A percentile compares a stretch with the other conserved stretches of the same genome.
phyloP scores from a whole-genome alignment of 2,888 invertebrate genomes.

The Unio pictorum region DNA sequence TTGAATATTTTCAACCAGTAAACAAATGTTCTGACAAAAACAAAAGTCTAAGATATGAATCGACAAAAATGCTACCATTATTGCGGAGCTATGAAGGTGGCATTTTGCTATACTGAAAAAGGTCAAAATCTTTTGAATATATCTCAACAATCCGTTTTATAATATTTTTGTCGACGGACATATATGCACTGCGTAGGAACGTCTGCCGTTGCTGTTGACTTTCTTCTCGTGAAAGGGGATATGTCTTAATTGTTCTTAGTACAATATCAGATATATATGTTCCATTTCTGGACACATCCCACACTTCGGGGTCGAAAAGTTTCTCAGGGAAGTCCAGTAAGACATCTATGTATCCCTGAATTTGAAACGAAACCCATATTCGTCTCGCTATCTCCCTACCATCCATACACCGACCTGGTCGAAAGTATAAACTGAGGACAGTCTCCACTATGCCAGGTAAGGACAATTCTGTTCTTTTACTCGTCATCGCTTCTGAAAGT shows the following conservation, averaged over 20 bases:
- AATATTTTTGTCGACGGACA: background rate
- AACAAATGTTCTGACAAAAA: no score
- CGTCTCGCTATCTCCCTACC: background rate
- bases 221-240: background rate
- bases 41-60: no score
- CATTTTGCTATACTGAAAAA: background rate
- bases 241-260: background rate
- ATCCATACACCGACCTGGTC: background rate
- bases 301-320: no score
- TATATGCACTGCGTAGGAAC: background rate
- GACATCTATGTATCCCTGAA: constrained; percentile 2
- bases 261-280: background rate
- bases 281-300: background rate
- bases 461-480: background rate
- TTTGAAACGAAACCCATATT: constrained; percentile 2
- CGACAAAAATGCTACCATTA: no score
- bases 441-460: constrained; percentile 3
- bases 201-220: background rate
- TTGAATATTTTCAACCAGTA: no score
- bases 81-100: background rate
- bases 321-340: background rate
- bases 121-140: background rate
- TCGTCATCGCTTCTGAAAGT: background rate
- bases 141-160: background rate
- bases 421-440: background rate